Evolutionary conservation across 2,888 invertebrate genomes (phyloP).

Genomic region (Meteorus colon): DNA sequence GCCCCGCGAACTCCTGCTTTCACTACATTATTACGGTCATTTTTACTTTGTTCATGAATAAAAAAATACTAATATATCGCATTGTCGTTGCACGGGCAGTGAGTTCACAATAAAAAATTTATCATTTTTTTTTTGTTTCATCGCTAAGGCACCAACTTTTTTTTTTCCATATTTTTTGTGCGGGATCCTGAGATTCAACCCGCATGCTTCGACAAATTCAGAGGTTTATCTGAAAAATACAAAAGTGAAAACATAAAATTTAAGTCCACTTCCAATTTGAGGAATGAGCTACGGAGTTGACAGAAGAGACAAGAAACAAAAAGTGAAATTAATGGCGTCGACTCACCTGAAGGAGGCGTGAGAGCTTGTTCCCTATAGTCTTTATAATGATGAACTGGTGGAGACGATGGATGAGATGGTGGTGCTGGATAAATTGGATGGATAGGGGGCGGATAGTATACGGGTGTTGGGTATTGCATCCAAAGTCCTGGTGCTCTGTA

Average conservation of each 20-base stretch:
- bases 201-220: constrained; percentile 91
- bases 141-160: constrained; percentile 59
- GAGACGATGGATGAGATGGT: constrained; percentile 69
- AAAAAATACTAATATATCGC: constrained; percentile 71
- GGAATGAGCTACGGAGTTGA: neutral
- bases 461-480: constrained; percentile 75
- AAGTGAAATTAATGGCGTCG: constrained; percentile 18
- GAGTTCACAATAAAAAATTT: constrained; percentile 61
- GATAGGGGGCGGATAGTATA: constrained; percentile 73
- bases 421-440: constrained; percentile 68
- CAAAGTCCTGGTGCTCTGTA: constrained; percentile 74
- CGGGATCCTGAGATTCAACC: constrained; percentile 75
- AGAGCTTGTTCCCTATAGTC: constrained; percentile 72
- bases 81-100: constrained; percentile 73
- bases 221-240: constrained; percentile 86
- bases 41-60: constrained; percentile 23
- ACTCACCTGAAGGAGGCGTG: constrained; percentile 71
- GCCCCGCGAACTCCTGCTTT: constrained; percentile 43
- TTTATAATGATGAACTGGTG: constrained; percentile 71
- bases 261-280: constrained; percentile 28
- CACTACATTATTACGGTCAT: constrained; percentile 31
- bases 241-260: constrained; percentile 36
- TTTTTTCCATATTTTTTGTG: constrained; percentile 53
- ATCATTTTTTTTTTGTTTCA: constrained; percentile 43
- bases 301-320: neutral